A percentile compares a stretch with the other conserved stretches of the same genome.
Evolutionary conservation across 2,113 vertebrate species (phyloP).

Genomic region (Catharus bicknelli): DNA sequence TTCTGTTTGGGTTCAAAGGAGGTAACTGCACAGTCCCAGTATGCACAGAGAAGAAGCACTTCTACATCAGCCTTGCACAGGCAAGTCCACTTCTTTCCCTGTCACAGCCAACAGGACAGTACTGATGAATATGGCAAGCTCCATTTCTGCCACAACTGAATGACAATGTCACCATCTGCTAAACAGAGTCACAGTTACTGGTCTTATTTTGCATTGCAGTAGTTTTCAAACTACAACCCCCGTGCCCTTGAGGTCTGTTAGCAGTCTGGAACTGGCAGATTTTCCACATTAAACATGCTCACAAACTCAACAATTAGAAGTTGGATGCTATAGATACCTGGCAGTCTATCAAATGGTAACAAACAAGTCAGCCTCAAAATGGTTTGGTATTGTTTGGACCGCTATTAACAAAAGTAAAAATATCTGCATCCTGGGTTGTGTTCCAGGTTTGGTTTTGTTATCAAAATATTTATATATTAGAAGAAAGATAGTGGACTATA

Average conservation of each 20-base stretch:
- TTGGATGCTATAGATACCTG: neutral
- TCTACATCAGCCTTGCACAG: neutral
- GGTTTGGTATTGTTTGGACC: neutral
- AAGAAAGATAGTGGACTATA: neutral
- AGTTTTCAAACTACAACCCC: neutral
- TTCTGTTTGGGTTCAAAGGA: neutral
- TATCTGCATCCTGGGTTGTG: neutral
- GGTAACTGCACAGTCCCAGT: neutral
- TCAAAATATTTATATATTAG: neutral
- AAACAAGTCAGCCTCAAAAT: neutral
- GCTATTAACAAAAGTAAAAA: neutral
- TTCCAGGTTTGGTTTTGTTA: neutral
- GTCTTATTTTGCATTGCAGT: neutral
- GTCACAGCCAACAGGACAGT: neutral
- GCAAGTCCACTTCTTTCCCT: neutral
- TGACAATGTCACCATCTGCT: neutral
- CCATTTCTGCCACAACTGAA: neutral
- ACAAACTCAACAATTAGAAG: neutral
- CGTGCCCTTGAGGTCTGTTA: neutral
- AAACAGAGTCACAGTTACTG: neutral
- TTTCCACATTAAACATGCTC: neutral
- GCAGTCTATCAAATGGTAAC: neutral
- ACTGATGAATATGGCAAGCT: neutral
- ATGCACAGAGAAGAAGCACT: neutral
- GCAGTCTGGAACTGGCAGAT: neutral